A percentile compares a stretch with the other conserved stretches of the same genome.
Conservation (phyloP, 1,140 invertebrate genomes). For the Heterodera schachtii region DNA sequence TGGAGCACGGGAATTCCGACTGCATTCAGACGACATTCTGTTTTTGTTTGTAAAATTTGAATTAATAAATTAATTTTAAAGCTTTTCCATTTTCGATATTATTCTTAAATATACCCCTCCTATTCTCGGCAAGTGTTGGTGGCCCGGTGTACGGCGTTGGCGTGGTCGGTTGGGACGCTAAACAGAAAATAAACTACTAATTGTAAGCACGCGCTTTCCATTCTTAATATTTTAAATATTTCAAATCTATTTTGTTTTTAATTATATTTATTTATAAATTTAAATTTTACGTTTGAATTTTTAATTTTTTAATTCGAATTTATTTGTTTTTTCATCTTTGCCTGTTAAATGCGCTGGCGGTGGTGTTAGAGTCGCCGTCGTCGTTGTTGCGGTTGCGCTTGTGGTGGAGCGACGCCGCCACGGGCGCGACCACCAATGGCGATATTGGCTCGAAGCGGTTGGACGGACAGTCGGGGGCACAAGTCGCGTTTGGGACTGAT, state of each 20-base stretch:
- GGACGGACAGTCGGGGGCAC: conserved; percentile 38
- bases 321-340: conserved; percentile 14
- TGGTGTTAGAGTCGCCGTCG: conserved; percentile 14
- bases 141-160: conserved; percentile 57
- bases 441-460: conserved; percentile 16
- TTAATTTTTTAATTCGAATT: neutral
- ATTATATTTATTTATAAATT: too few relatives aligned
- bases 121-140: conserved; percentile 62
- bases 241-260: too few relatives aligned
- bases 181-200: too few relatives aligned
- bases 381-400: conserved; percentile 4
- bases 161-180: conserved; percentile 41
- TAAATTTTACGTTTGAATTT: too few relatives aligned
- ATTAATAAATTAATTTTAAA: conserved; percentile 16
- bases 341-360: conserved; percentile 1
- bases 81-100: neutral
- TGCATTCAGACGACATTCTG: conserved; percentile 61
- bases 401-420: conserved; percentile 15
- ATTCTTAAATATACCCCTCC: conserved; percentile 45
- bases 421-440: conserved; percentile 33
- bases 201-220: too few relatives aligned
- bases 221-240: too few relatives aligned
- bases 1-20: conserved; percentile 64
- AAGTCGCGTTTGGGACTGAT: conserved; percentile 52
- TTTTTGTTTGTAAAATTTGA: neutral